A percentile compares a stretch with the other conserved stretches of the same genome.
Conservation (phyloP, 2,113 vertebrate species). For the Amblyopsis rosae region DNA sequence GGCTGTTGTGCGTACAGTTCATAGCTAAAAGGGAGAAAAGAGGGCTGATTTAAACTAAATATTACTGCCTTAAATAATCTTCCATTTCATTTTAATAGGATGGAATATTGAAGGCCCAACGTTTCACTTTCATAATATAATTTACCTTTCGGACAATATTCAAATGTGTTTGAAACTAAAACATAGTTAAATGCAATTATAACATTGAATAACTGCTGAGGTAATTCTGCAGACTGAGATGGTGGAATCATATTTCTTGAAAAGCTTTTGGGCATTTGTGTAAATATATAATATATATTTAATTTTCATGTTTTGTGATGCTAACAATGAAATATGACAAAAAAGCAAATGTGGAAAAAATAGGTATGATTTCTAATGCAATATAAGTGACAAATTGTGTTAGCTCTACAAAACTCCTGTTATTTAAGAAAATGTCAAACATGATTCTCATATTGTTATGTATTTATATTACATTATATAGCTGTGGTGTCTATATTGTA, state of each 20-base stretch:
- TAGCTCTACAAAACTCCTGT: conserved; percentile 16
- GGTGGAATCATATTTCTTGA: background rate
- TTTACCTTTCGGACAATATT: conserved; percentile 35
- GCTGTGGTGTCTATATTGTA: conserved; percentile 36
- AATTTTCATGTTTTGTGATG: conserved; percentile 22
- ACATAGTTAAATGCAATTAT: background rate
- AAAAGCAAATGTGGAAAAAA: conserved; percentile 9
- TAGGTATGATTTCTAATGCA: conserved; percentile 5
- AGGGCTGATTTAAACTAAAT: conserved; percentile 62
- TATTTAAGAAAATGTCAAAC: conserved; percentile 3
- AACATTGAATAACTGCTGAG: background rate
- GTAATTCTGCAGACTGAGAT: background rate
- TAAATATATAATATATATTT: conserved; percentile 64
- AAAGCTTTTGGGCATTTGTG: conserved; percentile 32
- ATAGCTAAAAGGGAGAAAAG: conserved; percentile 9
- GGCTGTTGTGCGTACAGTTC: background rate
- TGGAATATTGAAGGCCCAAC: conserved; percentile 14
- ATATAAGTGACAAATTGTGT: conserved; percentile 4
- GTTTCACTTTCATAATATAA: conserved; percentile 27
- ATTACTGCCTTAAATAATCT: conserved; percentile 65
- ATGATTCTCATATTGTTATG: conserved; percentile 12
- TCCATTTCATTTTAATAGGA: conserved; percentile 29
- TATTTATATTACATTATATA: conserved; percentile 37
- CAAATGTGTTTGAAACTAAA: conserved; percentile 28
- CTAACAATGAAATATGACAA: conserved; percentile 15